A percentile compares a stretch with the other conserved stretches of the same genome.
Conservation (phyloP, 2,888 invertebrate genomes). For the Ornithoptera priamus region DNA sequence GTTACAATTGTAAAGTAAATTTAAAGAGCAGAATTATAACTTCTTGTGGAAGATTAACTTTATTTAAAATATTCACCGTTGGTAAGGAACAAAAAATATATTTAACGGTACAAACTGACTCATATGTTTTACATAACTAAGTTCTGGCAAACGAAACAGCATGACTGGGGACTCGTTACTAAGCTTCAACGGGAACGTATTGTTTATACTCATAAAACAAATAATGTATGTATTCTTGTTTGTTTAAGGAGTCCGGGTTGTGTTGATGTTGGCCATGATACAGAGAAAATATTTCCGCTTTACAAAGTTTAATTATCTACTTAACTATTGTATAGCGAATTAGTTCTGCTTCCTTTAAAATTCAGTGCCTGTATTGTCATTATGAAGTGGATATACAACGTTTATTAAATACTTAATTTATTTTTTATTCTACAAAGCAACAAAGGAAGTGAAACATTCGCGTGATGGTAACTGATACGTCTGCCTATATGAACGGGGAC, state of each 20-base stretch:
- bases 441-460: no score
- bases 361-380: slow-evolving; percentile 2
- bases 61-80: not conserved
- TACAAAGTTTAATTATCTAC: slow-evolving; percentile 2
- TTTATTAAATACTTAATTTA: no score
- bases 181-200: slow-evolving; percentile 10
- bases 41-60: not conserved
- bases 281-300: slow-evolving; percentile 12
- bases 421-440: no score
- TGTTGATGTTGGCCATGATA: slow-evolving; percentile 12
- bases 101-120: not conserved
- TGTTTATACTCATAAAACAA: slow-evolving; percentile 22
- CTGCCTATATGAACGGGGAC: no score
- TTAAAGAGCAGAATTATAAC: not conserved
- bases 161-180: slow-evolving; percentile 10
- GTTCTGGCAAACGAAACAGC: slow-evolving; percentile 11
- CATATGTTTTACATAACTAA: not conserved
- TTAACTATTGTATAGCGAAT: not conserved
- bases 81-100: not conserved
- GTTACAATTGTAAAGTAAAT: not conserved
- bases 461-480: no score
- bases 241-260: slow-evolving; percentile 10
- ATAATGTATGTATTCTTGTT: slow-evolving; percentile 23
- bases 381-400: not conserved
- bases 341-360: not conserved